Percentiles rank a stretch among this genome's conserved stretches.
Conservation (phyloP, 2,888 invertebrate genomes). For the Imbricaverruca yamaguchii region DNA sequence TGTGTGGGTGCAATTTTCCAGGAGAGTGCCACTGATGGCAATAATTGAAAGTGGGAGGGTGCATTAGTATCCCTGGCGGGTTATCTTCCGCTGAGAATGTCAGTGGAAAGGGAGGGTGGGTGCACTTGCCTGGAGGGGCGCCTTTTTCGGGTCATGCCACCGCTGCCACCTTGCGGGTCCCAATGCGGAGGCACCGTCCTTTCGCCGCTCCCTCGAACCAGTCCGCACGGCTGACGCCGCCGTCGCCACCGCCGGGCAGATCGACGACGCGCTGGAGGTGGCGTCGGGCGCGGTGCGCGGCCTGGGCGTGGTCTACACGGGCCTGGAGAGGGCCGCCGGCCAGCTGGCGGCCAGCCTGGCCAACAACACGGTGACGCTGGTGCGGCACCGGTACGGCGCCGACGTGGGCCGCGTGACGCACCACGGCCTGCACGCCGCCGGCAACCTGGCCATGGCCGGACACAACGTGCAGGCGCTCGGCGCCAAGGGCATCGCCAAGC, state of each 20-base stretch:
- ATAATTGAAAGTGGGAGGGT: no score
- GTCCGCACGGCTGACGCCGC: no score
- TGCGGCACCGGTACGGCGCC: slow-evolving; percentile 63
- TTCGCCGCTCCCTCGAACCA: no score
- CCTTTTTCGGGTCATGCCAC: no score
- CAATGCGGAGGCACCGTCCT: no score
- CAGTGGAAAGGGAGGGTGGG: no score
- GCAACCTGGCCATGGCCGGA: slow-evolving; percentile 58
- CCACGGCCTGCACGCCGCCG: slow-evolving; percentile 59
- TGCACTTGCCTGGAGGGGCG: no score
- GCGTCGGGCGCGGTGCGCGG: slow-evolving; percentile 64
- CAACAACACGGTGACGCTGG: slow-evolving; percentile 64
- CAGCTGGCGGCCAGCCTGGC: slow-evolving; percentile 55
- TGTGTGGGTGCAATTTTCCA: no score
- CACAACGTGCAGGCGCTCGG: slow-evolving; percentile 58
- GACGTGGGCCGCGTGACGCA: slow-evolving; percentile 57
- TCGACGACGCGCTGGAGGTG: slow-evolving; percentile 55
- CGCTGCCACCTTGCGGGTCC: no score
- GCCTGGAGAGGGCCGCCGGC: slow-evolving; percentile 61
- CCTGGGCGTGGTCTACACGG: slow-evolving; percentile 59
- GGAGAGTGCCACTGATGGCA: no score
- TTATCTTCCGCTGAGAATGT: no score
- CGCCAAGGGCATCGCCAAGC: slow-evolving; percentile 57
- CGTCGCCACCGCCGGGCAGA: slow-evolving; percentile 37
- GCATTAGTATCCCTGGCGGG: no score